Percentiles rank a stretch among this genome's conserved stretches.
These are phyloP conservation scores for Sitobion miscanthi DNA, from an alignment of 1,140 invertebrate species.

Conservation along the genomic window DNA sequence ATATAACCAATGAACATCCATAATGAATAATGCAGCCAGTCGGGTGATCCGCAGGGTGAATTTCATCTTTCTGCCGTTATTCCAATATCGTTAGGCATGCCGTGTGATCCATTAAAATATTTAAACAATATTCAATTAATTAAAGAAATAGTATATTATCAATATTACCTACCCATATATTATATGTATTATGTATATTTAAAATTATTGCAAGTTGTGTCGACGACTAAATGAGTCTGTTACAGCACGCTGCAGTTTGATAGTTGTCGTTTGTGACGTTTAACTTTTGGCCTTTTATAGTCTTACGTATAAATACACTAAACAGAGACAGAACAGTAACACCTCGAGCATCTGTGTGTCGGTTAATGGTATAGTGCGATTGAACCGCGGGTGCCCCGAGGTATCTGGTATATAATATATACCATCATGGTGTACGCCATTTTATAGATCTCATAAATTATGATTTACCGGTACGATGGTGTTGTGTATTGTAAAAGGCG, in stretches of 20 bases:
- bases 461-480: neutral
- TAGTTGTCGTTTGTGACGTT: neutral
- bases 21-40: neutral
- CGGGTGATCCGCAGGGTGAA: neutral
- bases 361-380: too few species aligned
- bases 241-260: too few species aligned
- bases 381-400: neutral
- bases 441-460: slow-evolving; percentile 13
- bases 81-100: neutral
- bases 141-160: too few species aligned
- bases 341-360: neutral
- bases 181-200: too few species aligned
- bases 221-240: too few species aligned
- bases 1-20: too few species aligned
- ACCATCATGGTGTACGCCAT: neutral
- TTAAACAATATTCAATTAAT: too few species aligned
- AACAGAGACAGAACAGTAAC: neutral
- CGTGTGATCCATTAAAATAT: neutral
- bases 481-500: neutral
- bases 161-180: too few species aligned
- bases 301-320: neutral
- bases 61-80: neutral
- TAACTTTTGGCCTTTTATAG: neutral
- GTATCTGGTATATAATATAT: neutral
- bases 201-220: too few species aligned